phyloP scores from a whole-genome alignment of 1,140 invertebrate genomes.

The Drosophila lowei region DNA sequence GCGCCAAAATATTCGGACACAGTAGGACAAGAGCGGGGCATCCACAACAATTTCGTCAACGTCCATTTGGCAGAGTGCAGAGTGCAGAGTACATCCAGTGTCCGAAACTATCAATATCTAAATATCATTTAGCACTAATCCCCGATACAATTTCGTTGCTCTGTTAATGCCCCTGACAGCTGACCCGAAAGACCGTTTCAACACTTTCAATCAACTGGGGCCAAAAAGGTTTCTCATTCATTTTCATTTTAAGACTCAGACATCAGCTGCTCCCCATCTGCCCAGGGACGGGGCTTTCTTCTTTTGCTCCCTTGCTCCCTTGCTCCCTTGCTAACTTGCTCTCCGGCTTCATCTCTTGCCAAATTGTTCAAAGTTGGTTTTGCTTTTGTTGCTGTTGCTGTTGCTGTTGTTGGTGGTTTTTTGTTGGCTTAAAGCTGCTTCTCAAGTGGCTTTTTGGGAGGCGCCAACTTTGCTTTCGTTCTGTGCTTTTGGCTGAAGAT shows the following conservation, averaged over 20 bases:
- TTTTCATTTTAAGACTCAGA: slow-evolving; percentile 59
- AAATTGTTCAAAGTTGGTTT: slow-evolving; percentile 38
- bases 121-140: slow-evolving; percentile 56
- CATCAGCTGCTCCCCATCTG: slow-evolving; percentile 38
- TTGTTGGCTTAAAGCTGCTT: slow-evolving; percentile 51
- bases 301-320: background rate
- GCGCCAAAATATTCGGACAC: slow-evolving; percentile 21
- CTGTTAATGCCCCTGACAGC: slow-evolving; percentile 50
- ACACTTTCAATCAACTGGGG: slow-evolving; percentile 58
- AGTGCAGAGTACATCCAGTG: slow-evolving; percentile 32
- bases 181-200: slow-evolving; percentile 57
- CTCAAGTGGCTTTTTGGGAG: slow-evolving; percentile 38
- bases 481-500: slow-evolving; percentile 38
- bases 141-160: slow-evolving; percentile 43
- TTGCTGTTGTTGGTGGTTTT: slow-evolving; percentile 2
- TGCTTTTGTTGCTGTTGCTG: slow-evolving; percentile 1
- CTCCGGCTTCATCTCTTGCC: slow-evolving; percentile 34
- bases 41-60: slow-evolving; percentile 45
- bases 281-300: slow-evolving; percentile 18
- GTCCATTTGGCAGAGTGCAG: slow-evolving; percentile 41
- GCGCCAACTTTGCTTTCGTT: slow-evolving; percentile 1
- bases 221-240: slow-evolving; percentile 56
- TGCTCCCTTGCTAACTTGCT: background rate
- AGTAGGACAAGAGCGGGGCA: slow-evolving; percentile 26
- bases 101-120: slow-evolving; percentile 45